Evolutionary conservation across 2,797 vertebrate genomes (phyloP), one percentile per base, ranked within the genome.

Genomic region (Hapalemur alaotrensis): DNA sequence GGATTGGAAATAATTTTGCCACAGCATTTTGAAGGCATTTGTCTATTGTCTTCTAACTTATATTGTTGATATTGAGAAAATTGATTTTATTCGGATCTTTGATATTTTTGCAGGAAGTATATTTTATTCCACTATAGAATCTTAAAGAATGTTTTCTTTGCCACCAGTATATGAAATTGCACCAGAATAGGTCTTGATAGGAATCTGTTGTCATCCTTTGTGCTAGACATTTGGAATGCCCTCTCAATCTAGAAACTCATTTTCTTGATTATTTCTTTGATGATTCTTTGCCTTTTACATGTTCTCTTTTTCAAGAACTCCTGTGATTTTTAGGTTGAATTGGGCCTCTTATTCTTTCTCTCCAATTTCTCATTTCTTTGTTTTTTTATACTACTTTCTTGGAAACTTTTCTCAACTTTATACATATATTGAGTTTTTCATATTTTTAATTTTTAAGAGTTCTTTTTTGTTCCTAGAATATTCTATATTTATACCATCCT

Each of bases 171-270:
- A 10, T 41, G n/a, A 67, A 57, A 43, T 7, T 54, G 41, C 1
- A 4, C 25, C 38, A 23, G 32, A 9, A 11, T 23, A 7, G 7
- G 28, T 25, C 9, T 75, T 14, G n/a, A 46, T 11, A 18, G 8
- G 11, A 11, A 12, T 48, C 6, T 0, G 0, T 38, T 32, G n/a
- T 35, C 3, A 8, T 2, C 38, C 28, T 4, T 7, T 7, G 48
- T 57, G 14, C 38, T 32, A 73, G 59, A 28, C 10, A 0, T 73
- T 32, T 22, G 5, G 4, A 52, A 41, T 14, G 15, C n/a, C 46
- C 20, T 73, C 73, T 72, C 38, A 17, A 6, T 54, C 25, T 17
- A 15, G 32, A 38, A 48, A 17, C 7, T 76, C 69, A 12, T 23
- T 79, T 70, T 20, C 54, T 63, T 59, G 50, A 8, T 67, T 52